These are phyloP conservation scores for Cryptotermes secundus DNA, from an alignment of 1,140 invertebrate species.

Conservation along the genomic window DNA sequence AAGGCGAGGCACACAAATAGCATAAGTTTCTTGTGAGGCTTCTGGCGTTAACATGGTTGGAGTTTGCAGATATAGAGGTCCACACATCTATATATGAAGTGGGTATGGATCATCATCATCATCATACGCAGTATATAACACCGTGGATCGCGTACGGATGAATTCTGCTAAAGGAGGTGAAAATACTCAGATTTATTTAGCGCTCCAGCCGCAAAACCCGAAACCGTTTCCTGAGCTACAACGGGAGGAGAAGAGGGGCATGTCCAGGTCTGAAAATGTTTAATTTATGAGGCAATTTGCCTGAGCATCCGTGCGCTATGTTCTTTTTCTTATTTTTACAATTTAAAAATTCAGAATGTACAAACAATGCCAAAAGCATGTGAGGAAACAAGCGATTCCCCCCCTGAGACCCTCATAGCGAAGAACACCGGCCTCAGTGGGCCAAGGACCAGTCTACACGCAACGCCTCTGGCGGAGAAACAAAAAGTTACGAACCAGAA, in stretches of 20 bases:
- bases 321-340: conserved; percentile 4
- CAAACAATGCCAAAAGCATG: conserved; percentile 7
- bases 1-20: too few species aligned
- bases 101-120: too few species aligned
- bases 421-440: background rate
- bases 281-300: conserved; percentile 15
- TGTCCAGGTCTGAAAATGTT: background rate
- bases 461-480: background rate
- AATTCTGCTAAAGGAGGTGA: background rate
- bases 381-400: background rate
- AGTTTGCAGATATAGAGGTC: too few species aligned
- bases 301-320: background rate
- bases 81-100: too few species aligned
- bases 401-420: background rate
- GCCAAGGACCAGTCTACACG: background rate
- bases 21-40: too few species aligned
- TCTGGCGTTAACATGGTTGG: too few species aligned
- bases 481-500: background rate
- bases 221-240: background rate
- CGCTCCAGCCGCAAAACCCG: background rate
- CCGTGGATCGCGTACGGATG: too few species aligned
- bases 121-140: too few species aligned
- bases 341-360: conserved; percentile 1
- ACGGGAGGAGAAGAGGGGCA: background rate
- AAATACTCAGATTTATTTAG: conserved; percentile 5